Evolutionary conservation across 1,140 invertebrate species (phyloP).

Genomic region (Grapholita molesta): DNA sequence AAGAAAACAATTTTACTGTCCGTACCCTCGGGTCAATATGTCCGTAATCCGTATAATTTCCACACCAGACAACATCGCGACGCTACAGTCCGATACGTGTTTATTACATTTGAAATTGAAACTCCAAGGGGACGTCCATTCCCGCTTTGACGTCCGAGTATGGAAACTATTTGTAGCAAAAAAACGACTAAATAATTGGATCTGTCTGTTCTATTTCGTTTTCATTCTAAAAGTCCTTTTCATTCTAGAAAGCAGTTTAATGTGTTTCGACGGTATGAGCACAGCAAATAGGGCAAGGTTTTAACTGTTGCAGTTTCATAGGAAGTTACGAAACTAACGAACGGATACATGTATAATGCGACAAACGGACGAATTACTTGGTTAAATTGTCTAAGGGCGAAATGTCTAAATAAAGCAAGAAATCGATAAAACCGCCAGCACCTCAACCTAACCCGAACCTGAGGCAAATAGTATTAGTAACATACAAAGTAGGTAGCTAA

Average conservation of each 20-base stretch:
- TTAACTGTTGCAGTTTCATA: background rate
- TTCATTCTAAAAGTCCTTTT: background rate
- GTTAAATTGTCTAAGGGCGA: too few relatives aligned
- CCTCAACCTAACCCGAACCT: too few relatives aligned
- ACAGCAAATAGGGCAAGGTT: background rate
- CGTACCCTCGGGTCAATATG: background rate
- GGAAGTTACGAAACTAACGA: background rate
- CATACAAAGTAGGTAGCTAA: too few relatives aligned
- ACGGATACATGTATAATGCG: too few relatives aligned
- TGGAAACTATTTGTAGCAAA: background rate
- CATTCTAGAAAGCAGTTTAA: background rate
- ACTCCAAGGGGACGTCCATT: background rate
- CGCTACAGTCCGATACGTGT: background rate
- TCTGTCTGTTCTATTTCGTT: background rate
- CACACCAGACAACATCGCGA: background rate
- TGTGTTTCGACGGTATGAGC: background rate
- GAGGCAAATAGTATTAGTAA: too few relatives aligned
- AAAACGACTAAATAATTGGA: background rate
- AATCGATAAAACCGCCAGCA: too few relatives aligned
- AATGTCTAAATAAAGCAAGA: too few relatives aligned
- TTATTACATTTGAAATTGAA: constrained; percentile 16
- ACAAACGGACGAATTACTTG: too few relatives aligned
- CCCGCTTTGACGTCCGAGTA: background rate
- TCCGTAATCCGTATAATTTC: background rate
- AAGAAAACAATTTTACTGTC: background rate